Conservation (phyloP, 23 tunicate species). For the Corella eumyota region DNA sequence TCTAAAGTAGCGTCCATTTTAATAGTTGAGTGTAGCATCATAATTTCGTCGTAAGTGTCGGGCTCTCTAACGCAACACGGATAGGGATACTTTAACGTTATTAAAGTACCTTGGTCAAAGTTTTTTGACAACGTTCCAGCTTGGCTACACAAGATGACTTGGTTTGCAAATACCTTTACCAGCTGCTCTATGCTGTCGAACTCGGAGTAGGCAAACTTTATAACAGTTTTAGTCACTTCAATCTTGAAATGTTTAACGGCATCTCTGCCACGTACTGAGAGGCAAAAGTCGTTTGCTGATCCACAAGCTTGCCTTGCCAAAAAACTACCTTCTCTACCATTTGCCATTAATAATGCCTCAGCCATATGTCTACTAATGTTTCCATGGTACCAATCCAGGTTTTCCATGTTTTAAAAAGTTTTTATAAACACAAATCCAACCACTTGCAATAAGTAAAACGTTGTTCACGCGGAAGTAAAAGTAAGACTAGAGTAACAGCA, state of each 20-base stretch:
- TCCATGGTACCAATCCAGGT: conserved; percentile 61
- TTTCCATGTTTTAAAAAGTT: too few relatives aligned
- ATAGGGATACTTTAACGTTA: conserved; percentile 66
- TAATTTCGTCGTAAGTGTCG: conserved; percentile 66
- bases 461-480: too few relatives aligned
- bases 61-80: conserved; percentile 80
- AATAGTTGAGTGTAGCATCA: conserved; percentile 65
- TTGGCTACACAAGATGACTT: conserved; percentile 57
- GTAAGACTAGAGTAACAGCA: too few relatives aligned
- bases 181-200: conserved; percentile 43
- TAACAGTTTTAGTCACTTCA: conserved; percentile 16
- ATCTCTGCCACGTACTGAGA: conserved; percentile 53
- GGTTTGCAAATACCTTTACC: conserved; percentile 48
- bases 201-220: conserved; percentile 33
- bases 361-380: conserved; percentile 46
- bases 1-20: conserved; percentile 22
- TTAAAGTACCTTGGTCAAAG: conserved; percentile 58
- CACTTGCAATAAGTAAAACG: too few relatives aligned
- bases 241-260: conserved; percentile 77
- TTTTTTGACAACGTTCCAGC: conserved; percentile 41
- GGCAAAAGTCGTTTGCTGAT: conserved; percentile 9
- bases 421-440: too few relatives aligned
- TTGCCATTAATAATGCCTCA: conserved; percentile 56
- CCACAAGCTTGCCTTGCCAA: conserved; percentile 22
- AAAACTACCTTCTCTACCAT: conserved; percentile 67